phyloP scores from a whole-genome alignment of 1,140 invertebrate genomes.

The Hyles euphorbiae region DNA sequence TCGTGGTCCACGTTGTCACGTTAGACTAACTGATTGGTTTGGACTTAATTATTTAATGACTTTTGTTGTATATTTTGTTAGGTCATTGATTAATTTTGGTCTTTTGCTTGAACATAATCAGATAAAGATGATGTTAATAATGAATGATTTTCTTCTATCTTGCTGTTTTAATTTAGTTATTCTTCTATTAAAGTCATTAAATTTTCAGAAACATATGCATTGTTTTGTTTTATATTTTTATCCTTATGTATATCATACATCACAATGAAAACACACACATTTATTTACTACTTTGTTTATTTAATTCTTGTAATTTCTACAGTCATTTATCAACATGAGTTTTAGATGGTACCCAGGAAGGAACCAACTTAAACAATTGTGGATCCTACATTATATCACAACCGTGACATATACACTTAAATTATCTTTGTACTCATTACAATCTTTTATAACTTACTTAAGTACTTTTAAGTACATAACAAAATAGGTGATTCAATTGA shows the following conservation, averaged over 20 bases:
- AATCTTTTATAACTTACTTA: slow-evolving; percentile 3
- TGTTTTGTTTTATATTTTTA: slow-evolving; percentile 18
- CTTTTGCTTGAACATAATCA: slow-evolving; percentile 67
- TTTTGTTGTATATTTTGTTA: slow-evolving; percentile 76
- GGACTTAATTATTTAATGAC: slow-evolving; percentile 74
- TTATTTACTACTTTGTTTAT: no score
- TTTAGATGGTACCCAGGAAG: no score
- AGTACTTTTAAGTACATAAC: background rate
- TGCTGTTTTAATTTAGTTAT: slow-evolving; percentile 76
- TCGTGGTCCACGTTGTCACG: slow-evolving; percentile 47
- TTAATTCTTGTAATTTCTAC: no score
- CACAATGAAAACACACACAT: no score
- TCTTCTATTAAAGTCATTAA: slow-evolving; percentile 76
- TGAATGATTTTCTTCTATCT: slow-evolving; percentile 72
- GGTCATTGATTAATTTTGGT: slow-evolving; percentile 75
- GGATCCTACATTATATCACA: no score
- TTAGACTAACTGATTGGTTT: slow-evolving; percentile 59
- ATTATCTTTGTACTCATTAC: slow-evolving; percentile 6
- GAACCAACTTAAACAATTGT: no score
- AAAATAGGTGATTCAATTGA: background rate
- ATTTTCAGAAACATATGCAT: slow-evolving; percentile 68
- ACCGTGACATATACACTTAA: background rate
- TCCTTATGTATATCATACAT: no score
- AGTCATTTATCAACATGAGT: no score
- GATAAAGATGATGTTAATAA: slow-evolving; percentile 68